phyloP scores from a whole-genome alignment of 2,797 vertebrate genomes.

The Cyprinella venusta region DNA sequence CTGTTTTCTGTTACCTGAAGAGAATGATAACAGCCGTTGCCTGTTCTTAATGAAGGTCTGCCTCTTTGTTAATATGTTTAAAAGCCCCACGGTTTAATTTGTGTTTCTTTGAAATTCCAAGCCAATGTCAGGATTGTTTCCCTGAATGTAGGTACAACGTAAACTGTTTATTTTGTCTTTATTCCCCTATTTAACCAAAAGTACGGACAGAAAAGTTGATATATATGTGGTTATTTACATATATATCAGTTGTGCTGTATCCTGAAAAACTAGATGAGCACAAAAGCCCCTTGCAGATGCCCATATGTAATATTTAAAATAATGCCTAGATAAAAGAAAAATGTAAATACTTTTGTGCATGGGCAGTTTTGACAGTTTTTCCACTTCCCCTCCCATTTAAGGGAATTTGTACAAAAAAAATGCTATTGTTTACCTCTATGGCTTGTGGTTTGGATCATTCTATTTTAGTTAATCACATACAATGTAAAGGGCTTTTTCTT shows the following conservation, averaged over 20 bases:
- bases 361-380: slow-evolving; percentile 1
- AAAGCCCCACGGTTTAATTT: background rate
- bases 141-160: background rate
- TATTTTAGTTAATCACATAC: slow-evolving; percentile 32
- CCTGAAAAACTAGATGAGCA: slow-evolving; percentile 18
- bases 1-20: background rate
- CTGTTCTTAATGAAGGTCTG: background rate
- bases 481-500: slow-evolving; percentile 45
- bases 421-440: slow-evolving; percentile 5
- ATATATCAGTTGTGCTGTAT: background rate
- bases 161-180: slow-evolving; percentile 1
- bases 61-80: slow-evolving; percentile 1
- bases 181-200: background rate
- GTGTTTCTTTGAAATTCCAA: slow-evolving; percentile 1
- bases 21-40: background rate
- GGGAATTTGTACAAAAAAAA: background rate
- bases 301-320: background rate
- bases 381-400: background rate
- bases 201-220: background rate
- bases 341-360: slow-evolving; percentile 35
- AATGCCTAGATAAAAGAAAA: background rate
- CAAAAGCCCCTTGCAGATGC: slow-evolving; percentile 4
- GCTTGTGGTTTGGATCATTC: slow-evolving; percentile 30
- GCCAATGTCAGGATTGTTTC: background rate
- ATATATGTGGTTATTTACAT: background rate